phyloP scores from a whole-genome alignment of 2,888 invertebrate genomes.

The Caenorhabditis afra region DNA sequence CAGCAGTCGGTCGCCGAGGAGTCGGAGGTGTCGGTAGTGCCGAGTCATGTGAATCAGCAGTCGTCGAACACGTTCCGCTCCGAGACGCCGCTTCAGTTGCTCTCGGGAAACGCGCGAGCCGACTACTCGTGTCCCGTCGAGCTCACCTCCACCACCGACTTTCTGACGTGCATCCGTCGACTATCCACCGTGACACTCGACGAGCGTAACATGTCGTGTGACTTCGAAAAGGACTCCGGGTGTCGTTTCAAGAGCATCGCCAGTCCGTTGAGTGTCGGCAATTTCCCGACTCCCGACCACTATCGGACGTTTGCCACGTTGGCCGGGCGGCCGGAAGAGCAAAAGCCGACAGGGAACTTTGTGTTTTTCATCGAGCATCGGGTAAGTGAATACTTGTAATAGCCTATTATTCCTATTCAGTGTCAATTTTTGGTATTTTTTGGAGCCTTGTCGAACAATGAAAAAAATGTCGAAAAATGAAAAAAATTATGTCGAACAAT shows the following conservation, averaged over 20 bases:
- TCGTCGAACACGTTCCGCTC: conserved; percentile 55
- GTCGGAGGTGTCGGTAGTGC: too few species aligned
- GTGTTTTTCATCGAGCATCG: conserved; percentile 67
- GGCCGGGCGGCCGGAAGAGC: conserved; percentile 45
- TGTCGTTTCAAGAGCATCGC: conserved; percentile 65
- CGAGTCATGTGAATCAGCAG: conserved; percentile 33
- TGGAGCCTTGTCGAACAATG: too few species aligned
- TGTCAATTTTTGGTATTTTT: too few species aligned
- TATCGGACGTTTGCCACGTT: conserved; percentile 58
- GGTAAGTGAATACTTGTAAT: too few species aligned
- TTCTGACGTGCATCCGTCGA: conserved; percentile 61
- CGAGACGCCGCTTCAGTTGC: conserved; percentile 47
- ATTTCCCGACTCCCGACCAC: conserved; percentile 54
- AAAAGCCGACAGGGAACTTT: conserved; percentile 66
- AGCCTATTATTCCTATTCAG: too few species aligned
- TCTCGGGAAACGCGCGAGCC: conserved; percentile 12
- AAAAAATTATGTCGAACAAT: too few species aligned
- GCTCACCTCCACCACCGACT: conserved; percentile 53
- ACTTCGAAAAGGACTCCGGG: conserved; percentile 60
- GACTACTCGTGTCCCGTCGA: conserved; percentile 48
- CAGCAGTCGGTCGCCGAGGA: conserved; percentile 5
- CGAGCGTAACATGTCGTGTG: conserved; percentile 54
- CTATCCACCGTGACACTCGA: conserved; percentile 57
- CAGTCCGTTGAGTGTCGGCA: conserved; percentile 52
- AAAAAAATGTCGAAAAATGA: too few species aligned